phyloP scores from a whole-genome alignment of 37 sponge, comb jelly and placozoan genomes.

The Aplysina aerophoba region DNA sequence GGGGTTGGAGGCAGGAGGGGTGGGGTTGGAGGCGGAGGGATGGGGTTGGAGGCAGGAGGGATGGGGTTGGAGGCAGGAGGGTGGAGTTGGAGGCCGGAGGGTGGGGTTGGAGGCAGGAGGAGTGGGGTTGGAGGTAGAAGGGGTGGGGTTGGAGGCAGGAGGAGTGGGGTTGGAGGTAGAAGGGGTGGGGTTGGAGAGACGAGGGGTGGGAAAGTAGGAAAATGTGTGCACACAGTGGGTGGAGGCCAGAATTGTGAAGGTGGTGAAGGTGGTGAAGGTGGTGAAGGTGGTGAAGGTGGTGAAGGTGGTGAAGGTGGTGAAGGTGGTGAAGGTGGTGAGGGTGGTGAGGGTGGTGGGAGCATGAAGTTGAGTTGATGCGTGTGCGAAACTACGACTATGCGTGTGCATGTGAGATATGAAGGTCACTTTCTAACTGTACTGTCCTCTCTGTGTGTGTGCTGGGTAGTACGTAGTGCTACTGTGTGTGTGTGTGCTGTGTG shows the following conservation, averaged over 20 bases:
- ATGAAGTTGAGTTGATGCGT: background rate
- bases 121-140: background rate
- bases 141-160: background rate
- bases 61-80: background rate
- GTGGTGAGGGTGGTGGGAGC: background rate
- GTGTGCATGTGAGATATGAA: no score
- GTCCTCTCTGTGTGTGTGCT: no score
- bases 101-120: slow-evolving; percentile 10
- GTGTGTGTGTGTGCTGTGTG: no score
- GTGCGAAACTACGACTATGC: no score
- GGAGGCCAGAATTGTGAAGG: background rate
- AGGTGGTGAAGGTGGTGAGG: background rate
- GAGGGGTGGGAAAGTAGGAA: no score
- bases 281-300: background rate
- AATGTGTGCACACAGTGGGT: no score
- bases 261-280: background rate
- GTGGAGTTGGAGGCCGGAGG: background rate
- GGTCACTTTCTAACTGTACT: no score
- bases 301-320: background rate
- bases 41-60: background rate
- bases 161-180: no score
- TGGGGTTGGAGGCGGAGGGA: background rate
- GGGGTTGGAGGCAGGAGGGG: no score
- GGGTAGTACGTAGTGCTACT: no score
- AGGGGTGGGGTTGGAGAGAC: no score